These are phyloP conservation scores for Heliconius ismenius DNA, from an alignment of 2,888 invertebrate genomes.

Conservation along the genomic window DNA sequence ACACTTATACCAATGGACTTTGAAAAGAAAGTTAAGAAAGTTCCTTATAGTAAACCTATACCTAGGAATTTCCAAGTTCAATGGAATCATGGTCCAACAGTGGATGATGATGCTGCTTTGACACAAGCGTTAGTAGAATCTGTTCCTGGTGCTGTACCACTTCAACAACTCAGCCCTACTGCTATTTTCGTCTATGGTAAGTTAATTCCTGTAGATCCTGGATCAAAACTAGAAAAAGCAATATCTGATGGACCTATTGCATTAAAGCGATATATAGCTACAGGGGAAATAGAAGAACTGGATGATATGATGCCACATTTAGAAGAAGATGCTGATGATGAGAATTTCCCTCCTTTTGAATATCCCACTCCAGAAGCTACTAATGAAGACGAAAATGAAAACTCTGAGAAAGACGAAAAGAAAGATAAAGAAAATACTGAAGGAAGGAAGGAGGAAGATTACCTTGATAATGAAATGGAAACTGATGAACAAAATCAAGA, in stretches of 20 bases:
- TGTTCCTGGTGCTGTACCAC: conserved; percentile 89
- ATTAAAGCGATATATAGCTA: conserved; percentile 88
- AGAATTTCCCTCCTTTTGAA: conserved; percentile 72
- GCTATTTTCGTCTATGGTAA: conserved; percentile 93
- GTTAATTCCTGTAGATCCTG: conserved; percentile 88
- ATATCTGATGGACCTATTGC: conserved; percentile 89
- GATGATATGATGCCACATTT: conserved; percentile 88
- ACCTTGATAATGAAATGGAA: conserved; percentile 72
- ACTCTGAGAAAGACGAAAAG: conserved; percentile 57
- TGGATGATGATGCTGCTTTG: conserved; percentile 81
- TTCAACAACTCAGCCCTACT: conserved; percentile 89
- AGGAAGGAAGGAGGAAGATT: conserved; percentile 62
- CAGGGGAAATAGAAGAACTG: conserved; percentile 91
- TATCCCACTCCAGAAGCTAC: conserved; percentile 63
- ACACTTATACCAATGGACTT: conserved; percentile 84
- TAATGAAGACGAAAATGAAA: conserved; percentile 54
- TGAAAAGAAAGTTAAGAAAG: conserved; percentile 89
- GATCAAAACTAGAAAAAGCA: conserved; percentile 88
- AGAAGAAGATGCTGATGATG: conserved; percentile 83
- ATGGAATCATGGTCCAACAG: conserved; percentile 91
- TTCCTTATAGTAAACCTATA: conserved; percentile 97
- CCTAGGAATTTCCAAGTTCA: conserved; percentile 98
- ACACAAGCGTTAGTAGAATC: conserved; percentile 88
- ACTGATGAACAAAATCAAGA: conserved; percentile 68
- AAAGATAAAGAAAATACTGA: conserved; percentile 59